Conservation (phyloP, 2,113 vertebrate species). For the Todiramphus saurophagus region DNA sequence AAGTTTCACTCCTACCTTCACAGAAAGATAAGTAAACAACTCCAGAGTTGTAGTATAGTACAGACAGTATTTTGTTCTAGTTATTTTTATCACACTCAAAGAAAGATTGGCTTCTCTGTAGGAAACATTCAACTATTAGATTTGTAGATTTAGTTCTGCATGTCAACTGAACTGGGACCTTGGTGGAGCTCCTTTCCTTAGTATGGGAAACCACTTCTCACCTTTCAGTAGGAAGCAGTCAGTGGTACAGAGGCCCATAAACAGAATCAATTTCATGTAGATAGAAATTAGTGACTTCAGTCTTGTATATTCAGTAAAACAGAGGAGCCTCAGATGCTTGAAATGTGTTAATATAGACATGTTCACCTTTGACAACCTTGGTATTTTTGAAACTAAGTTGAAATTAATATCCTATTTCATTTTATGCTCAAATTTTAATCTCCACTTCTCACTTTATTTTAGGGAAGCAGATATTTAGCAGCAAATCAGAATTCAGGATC, state of each 20-base stretch:
- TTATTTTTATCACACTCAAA: not conserved
- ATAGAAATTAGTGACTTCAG: not conserved
- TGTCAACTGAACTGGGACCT: not conserved
- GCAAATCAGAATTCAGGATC: conserved; percentile 85
- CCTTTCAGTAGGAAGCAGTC: not conserved
- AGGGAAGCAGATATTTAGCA: conserved; percentile 84
- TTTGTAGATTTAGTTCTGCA: not conserved
- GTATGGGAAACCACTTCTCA: not conserved
- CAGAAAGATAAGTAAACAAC: not conserved
- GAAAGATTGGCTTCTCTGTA: not conserved
- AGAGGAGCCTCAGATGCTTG: not conserved
- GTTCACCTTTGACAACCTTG: not conserved
- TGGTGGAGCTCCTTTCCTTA: not conserved
- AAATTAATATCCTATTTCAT: not conserved
- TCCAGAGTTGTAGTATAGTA: not conserved
- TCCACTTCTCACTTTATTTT: not conserved
- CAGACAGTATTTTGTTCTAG: not conserved
- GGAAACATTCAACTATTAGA: not conserved
- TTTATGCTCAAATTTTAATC: not conserved
- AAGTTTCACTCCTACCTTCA: not conserved
- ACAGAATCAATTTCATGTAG: not conserved
- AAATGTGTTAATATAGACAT: not conserved
- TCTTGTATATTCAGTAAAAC: not conserved
- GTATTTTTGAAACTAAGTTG: not conserved
- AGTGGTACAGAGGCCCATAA: not conserved